Evolutionary conservation across 2,797 vertebrate genomes (phyloP), one percentile per base, ranked within the genome.

Genomic region (Halcyon leucocephala): DNA sequence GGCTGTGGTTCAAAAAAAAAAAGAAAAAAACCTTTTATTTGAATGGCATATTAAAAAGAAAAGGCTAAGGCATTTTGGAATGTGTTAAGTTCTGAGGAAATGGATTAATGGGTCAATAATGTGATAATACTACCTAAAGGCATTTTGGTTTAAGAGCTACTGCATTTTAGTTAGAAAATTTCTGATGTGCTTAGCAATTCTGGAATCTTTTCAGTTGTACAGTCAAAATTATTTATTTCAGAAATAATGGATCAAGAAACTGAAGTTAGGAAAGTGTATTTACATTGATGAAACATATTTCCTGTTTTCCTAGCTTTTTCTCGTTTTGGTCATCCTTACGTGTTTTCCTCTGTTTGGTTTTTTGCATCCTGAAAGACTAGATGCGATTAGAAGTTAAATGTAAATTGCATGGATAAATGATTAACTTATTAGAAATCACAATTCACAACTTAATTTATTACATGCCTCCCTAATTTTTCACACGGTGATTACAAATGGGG

Each of bases 381-480:
- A 69, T 94, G 55, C 90, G 89, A 83, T 92, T 92, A 93, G 69
- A 93, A 95, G 67, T 70, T 92, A 89, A 72, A 93, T 89, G 83
- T 86, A 96, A 92, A 91, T 93, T 91, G 62, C 80, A 52, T 28
- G 35, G 90, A 67, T 93, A 95, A 96, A 91, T 94, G 55, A 95
- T 95, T 95, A 95, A 95, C 90, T 91, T 94, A 93, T 93, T 97
- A 97, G 66, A 95, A 95, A 96, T 96, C 91, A 95, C 89, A 95
- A 96, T 94, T 95, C 83, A 93, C 90, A 90, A 92, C 86, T 95
- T 96, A 95, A 96, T 94, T 97, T 94, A 94, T 93, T 78, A 84
- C 81, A 90, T 95, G 42, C 62, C 39, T 88, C 73, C 51, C 88
- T 96, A 95, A 93, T 96, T 97, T 96, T 96, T 96, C 87, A 96